Evolutionary conservation across 2,113 vertebrate species (phyloP).

Genomic region (Phainopepla nitens): DNA sequence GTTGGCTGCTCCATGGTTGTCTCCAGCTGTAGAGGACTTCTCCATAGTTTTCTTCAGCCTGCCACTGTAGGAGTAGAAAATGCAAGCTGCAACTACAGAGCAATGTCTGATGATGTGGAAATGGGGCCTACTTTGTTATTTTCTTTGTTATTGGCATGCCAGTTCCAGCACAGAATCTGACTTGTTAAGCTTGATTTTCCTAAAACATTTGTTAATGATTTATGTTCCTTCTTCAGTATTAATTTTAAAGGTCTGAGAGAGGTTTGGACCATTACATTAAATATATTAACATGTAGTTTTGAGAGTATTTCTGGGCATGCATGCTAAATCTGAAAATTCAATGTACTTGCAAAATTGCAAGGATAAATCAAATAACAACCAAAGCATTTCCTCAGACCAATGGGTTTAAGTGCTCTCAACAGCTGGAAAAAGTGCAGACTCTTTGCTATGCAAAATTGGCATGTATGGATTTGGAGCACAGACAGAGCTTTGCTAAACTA

Average conservation of each 20-base stretch:
- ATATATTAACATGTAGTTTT: not conserved
- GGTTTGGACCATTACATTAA: not conserved
- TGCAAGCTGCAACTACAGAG: not conserved
- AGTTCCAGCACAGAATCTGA: not conserved
- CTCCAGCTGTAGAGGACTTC: not conserved
- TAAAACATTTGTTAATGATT: not conserved
- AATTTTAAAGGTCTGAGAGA: not conserved
- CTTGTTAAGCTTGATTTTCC: not conserved
- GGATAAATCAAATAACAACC: constrained; percentile 32
- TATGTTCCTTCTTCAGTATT: not conserved
- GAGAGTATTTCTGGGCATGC: not conserved
- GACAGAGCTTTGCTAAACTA: constrained; percentile 1
- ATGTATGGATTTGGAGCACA: not conserved
- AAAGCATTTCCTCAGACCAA: constrained; percentile 27
- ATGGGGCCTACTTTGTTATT: not conserved
- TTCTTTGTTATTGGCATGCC: not conserved
- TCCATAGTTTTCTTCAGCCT: not conserved
- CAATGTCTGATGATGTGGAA: not conserved
- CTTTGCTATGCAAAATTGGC: constrained; percentile 1
- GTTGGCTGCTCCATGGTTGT: not conserved
- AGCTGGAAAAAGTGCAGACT: constrained; percentile 37
- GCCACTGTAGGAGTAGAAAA: not conserved
- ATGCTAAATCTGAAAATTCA: not conserved
- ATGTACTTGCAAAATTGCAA: not conserved
- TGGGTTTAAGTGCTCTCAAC: constrained; percentile 25